Evolutionary conservation across 2,113 vertebrate genomes (phyloP), one percentile per base, ranked within the genome.

Genomic region (Podocnemis expansa): DNA sequence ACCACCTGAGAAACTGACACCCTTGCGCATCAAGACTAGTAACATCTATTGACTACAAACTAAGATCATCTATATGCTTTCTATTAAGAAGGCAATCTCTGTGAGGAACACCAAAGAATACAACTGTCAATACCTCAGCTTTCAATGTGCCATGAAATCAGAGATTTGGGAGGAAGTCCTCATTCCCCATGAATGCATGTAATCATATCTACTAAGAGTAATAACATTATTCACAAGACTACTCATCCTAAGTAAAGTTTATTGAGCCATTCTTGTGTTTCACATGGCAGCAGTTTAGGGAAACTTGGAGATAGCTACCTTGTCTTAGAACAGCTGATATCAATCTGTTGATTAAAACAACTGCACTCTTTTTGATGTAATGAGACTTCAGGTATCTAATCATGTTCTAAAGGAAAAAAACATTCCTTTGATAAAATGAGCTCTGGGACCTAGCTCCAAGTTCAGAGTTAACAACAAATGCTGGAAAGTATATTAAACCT

Each of bases 361-460:
- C 49, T 55, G 41, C 73, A 81, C 21, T 76, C 82, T 63, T 63
- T n/a, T 52, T 0, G 29, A 92, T 90, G 84, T 88, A 91, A 73
- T 14, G 29, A 55, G 93, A 81, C 80, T 79, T 49, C 73, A 87
- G 56, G 4, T 88, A 93, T 79, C 82, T 80, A 90, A 56, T 16
- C 92, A 80, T 91, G 80, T 96, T 94, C 89, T 78, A 41, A 80
- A 38, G 47, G 17, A 52, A 87, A 88, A 58, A 88, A 89, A 90
- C 10, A 31, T 79, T 90, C 91, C 21, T 0, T 55, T 78, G 91
- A 94, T 84, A 80, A 94, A 95, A 67, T n/a, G 63, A 91, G 93
- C 45, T 52, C 41, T 7, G 19, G 75, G 93, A 94, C 93, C 96
- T 95, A 96, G 89, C 93, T 94, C 82, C 90, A 58, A 88, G 96